Conservation (phyloP, 2,797 vertebrate species). For the Labeo calbasu region DNA sequence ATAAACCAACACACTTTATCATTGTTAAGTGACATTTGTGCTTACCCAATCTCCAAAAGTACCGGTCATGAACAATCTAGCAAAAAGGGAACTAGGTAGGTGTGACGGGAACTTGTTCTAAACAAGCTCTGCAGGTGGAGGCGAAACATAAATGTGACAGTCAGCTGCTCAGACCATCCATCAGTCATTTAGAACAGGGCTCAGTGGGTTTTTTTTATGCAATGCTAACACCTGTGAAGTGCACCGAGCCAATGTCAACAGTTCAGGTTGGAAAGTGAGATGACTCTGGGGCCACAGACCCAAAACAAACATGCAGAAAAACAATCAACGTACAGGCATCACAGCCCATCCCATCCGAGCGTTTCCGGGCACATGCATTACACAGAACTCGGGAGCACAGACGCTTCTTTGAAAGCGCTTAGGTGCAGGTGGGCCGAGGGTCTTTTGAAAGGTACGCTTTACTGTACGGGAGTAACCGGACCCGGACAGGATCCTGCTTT, state of each 20-base stretch:
- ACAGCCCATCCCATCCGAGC: background rate
- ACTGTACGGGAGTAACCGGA: constrained; percentile 9
- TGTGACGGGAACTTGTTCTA: background rate
- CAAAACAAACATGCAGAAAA: constrained; percentile 45
- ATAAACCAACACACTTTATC: too few species aligned
- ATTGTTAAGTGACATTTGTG: background rate
- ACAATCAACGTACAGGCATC: constrained; percentile 27
- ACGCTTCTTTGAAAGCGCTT: constrained; percentile 20
- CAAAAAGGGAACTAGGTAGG: background rate
- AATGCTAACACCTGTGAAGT: constrained; percentile 30
- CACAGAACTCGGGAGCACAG: constrained; percentile 23
- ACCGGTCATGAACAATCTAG: background rate
- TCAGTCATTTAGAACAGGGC: constrained; percentile 27
- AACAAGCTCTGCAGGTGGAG: constrained; percentile 21
- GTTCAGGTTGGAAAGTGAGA: constrained; percentile 40
- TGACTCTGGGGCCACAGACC: constrained; percentile 39
- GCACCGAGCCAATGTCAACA: constrained; percentile 48
- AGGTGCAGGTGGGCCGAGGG: background rate
- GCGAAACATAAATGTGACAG: constrained; percentile 15
- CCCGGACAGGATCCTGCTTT: constrained; percentile 20
- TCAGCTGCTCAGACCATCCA: constrained; percentile 19
- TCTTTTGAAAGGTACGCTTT: constrained; percentile 25
- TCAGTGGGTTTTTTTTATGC: constrained; percentile 24
- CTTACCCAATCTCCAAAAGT: background rate
- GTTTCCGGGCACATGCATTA: constrained; percentile 6